phyloP scores from a whole-genome alignment of 2,797 vertebrate species.

The Smutsia temminckii region DNA sequence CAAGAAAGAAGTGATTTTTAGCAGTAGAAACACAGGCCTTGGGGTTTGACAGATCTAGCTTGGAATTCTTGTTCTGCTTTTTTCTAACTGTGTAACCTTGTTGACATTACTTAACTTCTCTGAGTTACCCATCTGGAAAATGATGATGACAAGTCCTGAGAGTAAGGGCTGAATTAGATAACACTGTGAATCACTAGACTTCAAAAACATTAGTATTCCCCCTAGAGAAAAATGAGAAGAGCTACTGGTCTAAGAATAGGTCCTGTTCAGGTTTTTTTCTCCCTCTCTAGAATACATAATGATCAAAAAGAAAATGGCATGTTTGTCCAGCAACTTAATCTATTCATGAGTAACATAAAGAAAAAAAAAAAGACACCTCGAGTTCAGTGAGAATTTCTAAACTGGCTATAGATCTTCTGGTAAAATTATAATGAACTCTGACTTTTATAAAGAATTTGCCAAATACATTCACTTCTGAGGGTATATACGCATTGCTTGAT shows the following conservation, averaged over 20 bases:
- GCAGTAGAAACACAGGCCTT: neutral
- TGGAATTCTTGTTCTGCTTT: conserved; percentile 6
- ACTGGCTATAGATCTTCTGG: neutral
- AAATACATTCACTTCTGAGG: neutral
- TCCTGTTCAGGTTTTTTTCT: neutral
- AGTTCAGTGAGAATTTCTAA: neutral
- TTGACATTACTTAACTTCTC: neutral
- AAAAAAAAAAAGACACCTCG: neutral
- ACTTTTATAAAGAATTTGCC: neutral
- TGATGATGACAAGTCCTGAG: neutral
- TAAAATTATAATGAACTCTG: neutral
- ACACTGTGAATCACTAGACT: neutral
- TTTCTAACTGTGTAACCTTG: neutral
- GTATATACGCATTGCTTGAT: neutral
- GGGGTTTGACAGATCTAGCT: neutral
- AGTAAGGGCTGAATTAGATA: neutral
- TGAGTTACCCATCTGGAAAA: conserved; percentile 51
- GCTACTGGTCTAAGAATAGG: neutral
- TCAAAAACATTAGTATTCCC: neutral
- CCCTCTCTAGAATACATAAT: neutral
- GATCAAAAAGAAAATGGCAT: conserved; percentile 46
- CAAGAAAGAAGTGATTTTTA: neutral
- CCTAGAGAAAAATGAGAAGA: conserved; percentile 12
- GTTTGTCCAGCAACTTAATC: neutral
- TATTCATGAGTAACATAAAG: neutral